Evolutionary conservation across 1,140 invertebrate species (phyloP).

Genomic region (Yoshiicerus persimilis): DNA sequence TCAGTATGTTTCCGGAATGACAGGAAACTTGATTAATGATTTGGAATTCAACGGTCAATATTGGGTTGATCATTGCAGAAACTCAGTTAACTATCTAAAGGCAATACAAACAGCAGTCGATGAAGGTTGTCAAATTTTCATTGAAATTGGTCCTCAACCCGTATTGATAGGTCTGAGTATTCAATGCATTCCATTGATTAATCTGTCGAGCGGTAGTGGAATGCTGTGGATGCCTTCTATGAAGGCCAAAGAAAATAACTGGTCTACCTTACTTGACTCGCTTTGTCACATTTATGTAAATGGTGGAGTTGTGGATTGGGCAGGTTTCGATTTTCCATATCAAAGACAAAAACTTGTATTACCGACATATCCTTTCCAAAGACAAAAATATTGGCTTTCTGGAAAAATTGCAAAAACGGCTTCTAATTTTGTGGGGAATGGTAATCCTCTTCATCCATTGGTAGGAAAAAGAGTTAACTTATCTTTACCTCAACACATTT

Average conservation of each 20-base stretch:
- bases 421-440: background rate
- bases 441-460: background rate
- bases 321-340: background rate
- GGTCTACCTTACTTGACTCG: background rate
- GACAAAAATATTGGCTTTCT: background rate
- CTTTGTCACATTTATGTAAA: background rate
- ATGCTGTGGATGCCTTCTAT: constrained; percentile 16
- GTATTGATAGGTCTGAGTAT: background rate
- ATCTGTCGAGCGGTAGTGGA: background rate
- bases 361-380: background rate
- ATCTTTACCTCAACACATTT: background rate
- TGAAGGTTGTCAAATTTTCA: background rate
- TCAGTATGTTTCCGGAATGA: background rate
- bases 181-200: too few species aligned
- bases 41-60: background rate
- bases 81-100: background rate
- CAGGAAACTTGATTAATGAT: background rate
- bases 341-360: background rate
- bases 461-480: background rate
- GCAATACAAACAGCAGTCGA: background rate
- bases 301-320: background rate
- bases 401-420: background rate
- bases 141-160: constrained; percentile 26
- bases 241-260: constrained; percentile 1
- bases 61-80: background rate